A percentile compares a stretch with the other conserved stretches of the same genome.
Conservation (phyloP, 2,113 vertebrate species). For the Amblyornis subalaris region DNA sequence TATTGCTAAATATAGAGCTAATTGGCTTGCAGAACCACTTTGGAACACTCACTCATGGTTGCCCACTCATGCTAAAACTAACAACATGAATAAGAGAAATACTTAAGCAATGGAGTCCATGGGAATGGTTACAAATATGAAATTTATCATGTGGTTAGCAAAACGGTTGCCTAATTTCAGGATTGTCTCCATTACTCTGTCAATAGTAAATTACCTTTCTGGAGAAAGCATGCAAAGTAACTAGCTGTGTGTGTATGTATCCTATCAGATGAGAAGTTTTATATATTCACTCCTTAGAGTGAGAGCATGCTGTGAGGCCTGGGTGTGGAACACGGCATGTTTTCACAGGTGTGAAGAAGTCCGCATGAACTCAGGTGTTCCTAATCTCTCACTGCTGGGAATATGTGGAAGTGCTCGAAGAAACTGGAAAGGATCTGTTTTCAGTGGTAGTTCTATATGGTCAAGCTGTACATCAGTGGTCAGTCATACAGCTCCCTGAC, state of each 20-base stretch:
- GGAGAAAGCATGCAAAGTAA: neutral
- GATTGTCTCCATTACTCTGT: neutral
- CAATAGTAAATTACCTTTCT: neutral
- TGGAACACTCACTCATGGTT: neutral
- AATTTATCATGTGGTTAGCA: neutral
- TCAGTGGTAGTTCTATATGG: neutral
- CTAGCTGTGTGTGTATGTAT: neutral
- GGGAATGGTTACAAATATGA: neutral
- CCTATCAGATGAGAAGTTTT: neutral
- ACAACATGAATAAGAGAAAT: neutral
- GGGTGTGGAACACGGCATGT: accelerated
- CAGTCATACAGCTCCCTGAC: neutral
- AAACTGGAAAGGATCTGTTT: neutral
- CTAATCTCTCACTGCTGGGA: neutral
- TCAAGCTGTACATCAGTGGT: neutral
- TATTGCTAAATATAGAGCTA: neutral
- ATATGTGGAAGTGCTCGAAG: neutral
- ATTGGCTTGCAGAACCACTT: neutral
- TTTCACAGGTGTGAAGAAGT: neutral
- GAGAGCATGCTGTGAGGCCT: neutral
- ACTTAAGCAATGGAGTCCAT: neutral
- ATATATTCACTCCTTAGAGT: neutral
- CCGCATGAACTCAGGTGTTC: neutral
- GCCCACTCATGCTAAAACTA: neutral
- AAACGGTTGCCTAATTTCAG: neutral